Evolutionary conservation across 2,888 invertebrate species (phyloP), one percentile per base, ranked within the genome.

Genomic region (Mallateleia sp.): DNA sequence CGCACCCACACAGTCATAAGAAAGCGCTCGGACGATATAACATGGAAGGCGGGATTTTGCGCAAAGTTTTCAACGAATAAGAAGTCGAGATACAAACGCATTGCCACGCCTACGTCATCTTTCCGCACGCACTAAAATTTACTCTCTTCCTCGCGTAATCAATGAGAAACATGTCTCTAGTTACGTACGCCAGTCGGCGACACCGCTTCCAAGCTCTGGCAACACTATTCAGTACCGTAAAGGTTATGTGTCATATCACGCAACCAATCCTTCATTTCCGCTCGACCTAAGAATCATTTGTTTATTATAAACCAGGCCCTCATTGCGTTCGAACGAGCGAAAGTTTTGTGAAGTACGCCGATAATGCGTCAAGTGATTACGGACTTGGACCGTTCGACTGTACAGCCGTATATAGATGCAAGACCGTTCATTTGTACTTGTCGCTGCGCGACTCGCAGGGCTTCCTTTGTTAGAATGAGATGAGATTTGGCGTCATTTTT

Each of bases 1-100:
- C 75, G 71, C 82, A 78, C 88, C 77, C 85, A 87, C 83, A 85
- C 85, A 83, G 56, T 34, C 67, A 69, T 66, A 88, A 87, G 85
- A 85, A 87, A 77, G 50, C 84, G 84, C 79, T 81, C 72, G 82
- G 72, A 60, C 82, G 81, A 78, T 78, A 83, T 72, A 83, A 85
- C 80, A 77, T 67, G 83, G 86, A 86, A 91, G 93, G 93, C 92
- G 92, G 93, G 92, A 90, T 92, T 92, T 93, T 91, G 92, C 92
- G 88, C 93, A 90, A 94, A 95, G 94, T 95, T 95, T 95, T 94
- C 94, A 95, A 95, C 95, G 95, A 95, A 95, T 95, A 95, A 95
- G 95, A 94, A 93, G 92, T 90, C 93, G 92, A 91, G 92, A 93
- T 92, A 92, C 92, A 91, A 91, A 92, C 92, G 92, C 93, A 89